Evolutionary conservation across 2,888 invertebrate genomes (phyloP), one percentile per base, ranked within the genome.

Genomic region (Lithophane socia): DNA sequence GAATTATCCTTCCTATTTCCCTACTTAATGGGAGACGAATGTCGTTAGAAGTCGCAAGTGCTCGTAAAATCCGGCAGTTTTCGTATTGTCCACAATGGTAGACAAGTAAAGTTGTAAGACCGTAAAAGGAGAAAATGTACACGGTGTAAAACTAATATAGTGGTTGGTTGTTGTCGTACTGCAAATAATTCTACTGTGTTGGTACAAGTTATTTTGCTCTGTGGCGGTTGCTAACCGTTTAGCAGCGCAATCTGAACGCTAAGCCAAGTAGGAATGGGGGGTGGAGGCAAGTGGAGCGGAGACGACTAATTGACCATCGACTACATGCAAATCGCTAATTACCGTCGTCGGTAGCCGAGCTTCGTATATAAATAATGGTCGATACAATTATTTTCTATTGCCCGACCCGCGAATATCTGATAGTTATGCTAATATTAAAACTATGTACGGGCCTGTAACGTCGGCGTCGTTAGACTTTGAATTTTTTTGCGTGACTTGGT

Each of bases 1-100:
- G 93, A 90, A 95, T 95, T 95, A 95, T 94, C 94, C 94, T 91
- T 92, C 92, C 93, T 93, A 94, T 94, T 93, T 93, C 92, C 92
- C 93, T 93, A 94, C 92, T 95, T 95, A 96, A 94, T 95, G 94
- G 93, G 91, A 94, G 95, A 95, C 92, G 94, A 94, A 95, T 95
- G 94, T 95, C 95, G 95, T 95, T 95, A 94, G 94, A 93, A 94
- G 92, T 95, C 92, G 92, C 92, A 93, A 94, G 94, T 92, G 93
- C 93, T 94, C 94, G 94, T 95, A 94, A 95, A 95, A 94, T 92
- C 92, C 93, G 90, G 90, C 87, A 93, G 92, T 93, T 93, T 92
- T 87, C 89, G 85, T 86, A 81, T 70, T 75, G 92, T 92, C 89
- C 92, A 88, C 86, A 92, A 83, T 93, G 80, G 85, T 85, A 87